A percentile compares a stretch with the other conserved stretches of the same genome.
Evolutionary conservation across 1,140 invertebrate species (phyloP).

Genomic region (Cydia pomonella): DNA sequence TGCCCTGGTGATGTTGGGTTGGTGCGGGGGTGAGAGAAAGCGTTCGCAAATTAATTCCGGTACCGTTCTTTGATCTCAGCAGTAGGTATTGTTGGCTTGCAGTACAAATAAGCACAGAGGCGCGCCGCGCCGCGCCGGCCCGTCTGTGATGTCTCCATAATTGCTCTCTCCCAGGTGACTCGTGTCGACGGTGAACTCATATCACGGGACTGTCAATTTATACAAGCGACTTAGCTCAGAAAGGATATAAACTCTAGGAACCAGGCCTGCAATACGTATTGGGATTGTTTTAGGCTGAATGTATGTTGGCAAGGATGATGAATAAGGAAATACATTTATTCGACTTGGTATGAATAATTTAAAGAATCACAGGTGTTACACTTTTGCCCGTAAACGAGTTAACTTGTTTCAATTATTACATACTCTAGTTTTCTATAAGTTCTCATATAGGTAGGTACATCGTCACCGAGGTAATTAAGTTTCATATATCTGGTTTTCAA

Average conservation of each 20-base stretch:
- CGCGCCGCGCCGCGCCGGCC: slow-evolving; percentile 38
- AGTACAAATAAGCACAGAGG: slow-evolving; percentile 51
- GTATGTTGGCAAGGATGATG: no score
- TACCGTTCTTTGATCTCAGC: slow-evolving; percentile 54
- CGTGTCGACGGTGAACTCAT: slow-evolving; percentile 34
- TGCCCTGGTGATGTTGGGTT: slow-evolving; percentile 42
- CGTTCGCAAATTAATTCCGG: slow-evolving; percentile 65
- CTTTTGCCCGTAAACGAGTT: no score
- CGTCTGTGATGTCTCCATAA: slow-evolving; percentile 40
- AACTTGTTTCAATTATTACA: no score
- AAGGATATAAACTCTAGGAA: background rate
- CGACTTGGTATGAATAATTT: no score
- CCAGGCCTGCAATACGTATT: background rate
- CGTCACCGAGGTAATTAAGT: slow-evolving; percentile 5
- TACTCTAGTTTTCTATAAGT: no score
- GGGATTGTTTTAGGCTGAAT: background rate
- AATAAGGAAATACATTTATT: no score
- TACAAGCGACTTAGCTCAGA: slow-evolving; percentile 21
- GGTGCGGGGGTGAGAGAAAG: slow-evolving; percentile 50
- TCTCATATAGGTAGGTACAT: no score
- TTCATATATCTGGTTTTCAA: background rate
- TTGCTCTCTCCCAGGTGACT: slow-evolving; percentile 40
- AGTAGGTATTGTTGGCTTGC: slow-evolving; percentile 39
- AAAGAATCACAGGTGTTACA: no score
- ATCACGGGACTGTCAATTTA: slow-evolving; percentile 29